Percentiles rank a stretch among this genome's conserved stretches.
Evolutionary conservation across 2,113 vertebrate species (phyloP).

Genomic region (Pipa parva): DNA sequence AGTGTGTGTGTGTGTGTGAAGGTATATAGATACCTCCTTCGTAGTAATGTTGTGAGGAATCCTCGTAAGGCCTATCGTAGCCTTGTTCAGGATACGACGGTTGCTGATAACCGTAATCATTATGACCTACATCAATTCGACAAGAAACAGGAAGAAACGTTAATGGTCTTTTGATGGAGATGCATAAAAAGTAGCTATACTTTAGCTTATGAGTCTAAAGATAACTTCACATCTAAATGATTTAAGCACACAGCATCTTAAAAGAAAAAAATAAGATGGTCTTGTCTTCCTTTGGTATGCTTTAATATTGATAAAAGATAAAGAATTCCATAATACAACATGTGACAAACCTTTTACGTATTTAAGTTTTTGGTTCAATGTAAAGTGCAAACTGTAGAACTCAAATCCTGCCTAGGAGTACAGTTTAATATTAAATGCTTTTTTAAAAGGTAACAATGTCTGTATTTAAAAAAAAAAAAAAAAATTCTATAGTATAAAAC

Average conservation of each 20-base stretch:
- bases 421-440: too few relatives aligned
- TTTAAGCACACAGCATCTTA: conserved; percentile 22
- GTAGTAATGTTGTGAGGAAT: conserved; percentile 86
- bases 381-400: too few relatives aligned
- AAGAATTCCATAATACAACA: neutral
- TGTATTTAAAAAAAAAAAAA: too few relatives aligned
- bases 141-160: conserved; percentile 86
- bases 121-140: conserved; percentile 88
- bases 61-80: conserved; percentile 87
- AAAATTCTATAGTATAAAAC: too few relatives aligned
- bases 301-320: neutral
- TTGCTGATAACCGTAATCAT: conserved; percentile 88
- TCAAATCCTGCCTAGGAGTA: too few relatives aligned
- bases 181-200: conserved; percentile 62
- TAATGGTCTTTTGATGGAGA: conserved; percentile 78
- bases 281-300: neutral
- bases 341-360: conserved; percentile 63
- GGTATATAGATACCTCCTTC: conserved; percentile 87
- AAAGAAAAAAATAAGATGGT: too few relatives aligned
- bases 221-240: conserved; percentile 48
- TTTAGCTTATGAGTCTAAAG: conserved; percentile 65
- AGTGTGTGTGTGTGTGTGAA: conserved; percentile 68
- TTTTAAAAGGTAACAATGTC: too few relatives aligned
- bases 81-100: conserved; percentile 86
- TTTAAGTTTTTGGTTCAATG: conserved; percentile 34